Conservation (phyloP, 1,140 invertebrate species). For the Aporrectodea caliginosa region DNA sequence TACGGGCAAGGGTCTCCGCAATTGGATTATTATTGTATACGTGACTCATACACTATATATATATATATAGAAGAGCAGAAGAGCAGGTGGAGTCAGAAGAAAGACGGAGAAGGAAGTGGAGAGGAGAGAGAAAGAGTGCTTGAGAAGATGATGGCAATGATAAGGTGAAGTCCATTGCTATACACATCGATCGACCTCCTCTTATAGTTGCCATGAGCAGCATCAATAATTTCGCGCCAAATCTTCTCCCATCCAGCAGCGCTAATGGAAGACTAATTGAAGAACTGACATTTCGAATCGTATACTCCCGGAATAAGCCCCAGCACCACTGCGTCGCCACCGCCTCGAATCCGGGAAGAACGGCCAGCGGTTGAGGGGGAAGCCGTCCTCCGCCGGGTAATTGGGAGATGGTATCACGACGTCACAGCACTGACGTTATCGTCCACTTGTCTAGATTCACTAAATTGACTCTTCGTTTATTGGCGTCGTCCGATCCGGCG, state of each 20-base stretch:
- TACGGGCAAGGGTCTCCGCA: no score
- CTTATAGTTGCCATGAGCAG: background rate
- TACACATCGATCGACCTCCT: no score
- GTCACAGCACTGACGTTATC: background rate
- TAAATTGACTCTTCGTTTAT: background rate
- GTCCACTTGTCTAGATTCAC: background rate
- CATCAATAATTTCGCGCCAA: background rate
- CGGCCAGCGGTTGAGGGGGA: no score
- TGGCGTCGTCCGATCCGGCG: no score
- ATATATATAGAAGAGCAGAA: no score
- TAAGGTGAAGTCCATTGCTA: no score
- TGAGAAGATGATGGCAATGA: background rate
- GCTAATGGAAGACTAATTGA: conserved; percentile 2
- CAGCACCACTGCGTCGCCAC: no score
- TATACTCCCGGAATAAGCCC: no score
- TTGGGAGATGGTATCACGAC: background rate
- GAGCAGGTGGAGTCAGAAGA: background rate
- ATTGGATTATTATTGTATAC: no score
- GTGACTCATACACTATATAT: no score
- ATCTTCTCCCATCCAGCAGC: background rate
- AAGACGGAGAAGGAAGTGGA: background rate
- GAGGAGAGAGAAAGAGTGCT: background rate
- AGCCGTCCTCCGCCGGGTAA: background rate
- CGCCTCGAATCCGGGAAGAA: no score
- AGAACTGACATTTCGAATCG: no score